Percentiles rank a stretch among this genome's conserved stretches.
Conservation (phyloP, 2,888 invertebrate genomes). For the Tyria jacobaeae region DNA sequence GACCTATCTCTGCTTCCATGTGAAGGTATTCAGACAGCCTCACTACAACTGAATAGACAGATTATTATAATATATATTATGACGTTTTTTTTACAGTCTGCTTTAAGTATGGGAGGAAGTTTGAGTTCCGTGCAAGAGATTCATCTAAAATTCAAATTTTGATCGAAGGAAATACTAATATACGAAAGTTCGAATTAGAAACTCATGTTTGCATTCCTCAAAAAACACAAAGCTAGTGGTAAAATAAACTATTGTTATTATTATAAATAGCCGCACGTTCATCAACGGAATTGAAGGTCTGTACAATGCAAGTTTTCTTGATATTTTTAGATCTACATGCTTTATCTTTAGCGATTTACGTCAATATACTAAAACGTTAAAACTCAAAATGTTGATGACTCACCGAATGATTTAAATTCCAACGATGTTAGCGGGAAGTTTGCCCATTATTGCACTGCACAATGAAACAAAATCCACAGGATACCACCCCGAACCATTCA, state of each 20-base stretch:
- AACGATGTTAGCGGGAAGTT: conserved; percentile 80
- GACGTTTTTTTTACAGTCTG: background rate
- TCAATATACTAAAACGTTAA: conserved; percentile 48
- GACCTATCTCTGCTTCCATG: background rate
- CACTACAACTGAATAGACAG: background rate
- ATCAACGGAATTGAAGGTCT: conserved; percentile 47
- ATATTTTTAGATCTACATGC: conserved; percentile 55
- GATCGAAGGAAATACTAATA: conserved; percentile 9
- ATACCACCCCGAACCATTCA: conserved; percentile 77
- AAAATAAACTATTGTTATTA: conserved; percentile 50
- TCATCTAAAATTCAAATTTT: background rate
- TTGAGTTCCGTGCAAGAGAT: background rate
- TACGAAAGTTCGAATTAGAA: conserved; percentile 37
- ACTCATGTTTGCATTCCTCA: conserved; percentile 49
- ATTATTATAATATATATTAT: background rate
- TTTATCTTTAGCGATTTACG: conserved; percentile 35
- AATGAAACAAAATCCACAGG: conserved; percentile 75
- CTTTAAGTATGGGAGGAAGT: background rate
- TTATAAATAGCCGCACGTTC: conserved; percentile 61
- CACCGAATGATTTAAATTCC: conserved; percentile 85
- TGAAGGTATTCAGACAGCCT: background rate
- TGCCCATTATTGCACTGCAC: conserved; percentile 78
- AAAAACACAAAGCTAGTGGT: conserved; percentile 50
- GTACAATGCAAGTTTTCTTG: conserved; percentile 49
- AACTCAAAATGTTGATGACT: conserved; percentile 77